Evolutionary conservation across 1,140 invertebrate species (phyloP).

Genomic region (Drosophila sp.): DNA sequence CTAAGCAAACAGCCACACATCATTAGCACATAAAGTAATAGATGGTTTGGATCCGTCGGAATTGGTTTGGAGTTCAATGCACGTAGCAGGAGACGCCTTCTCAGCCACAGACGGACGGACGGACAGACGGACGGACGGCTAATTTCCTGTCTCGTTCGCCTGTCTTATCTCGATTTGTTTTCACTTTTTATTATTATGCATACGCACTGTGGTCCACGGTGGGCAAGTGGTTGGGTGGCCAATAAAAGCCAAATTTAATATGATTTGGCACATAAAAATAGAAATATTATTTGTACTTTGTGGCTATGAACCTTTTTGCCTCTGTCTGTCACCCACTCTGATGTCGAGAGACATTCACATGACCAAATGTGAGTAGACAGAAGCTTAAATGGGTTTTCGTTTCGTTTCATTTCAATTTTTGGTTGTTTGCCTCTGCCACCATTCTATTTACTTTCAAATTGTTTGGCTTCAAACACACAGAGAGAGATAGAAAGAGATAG

Average conservation of each 20-base stretch:
- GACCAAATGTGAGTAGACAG: conserved; percentile 35
- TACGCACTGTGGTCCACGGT: conserved; percentile 53
- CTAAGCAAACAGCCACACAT: conserved; percentile 39
- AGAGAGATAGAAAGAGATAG: too few relatives aligned
- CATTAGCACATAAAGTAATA: conserved; percentile 38
- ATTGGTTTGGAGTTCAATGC: conserved; percentile 44
- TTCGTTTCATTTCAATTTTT: conserved; percentile 21
- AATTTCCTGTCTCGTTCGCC: conserved; percentile 75
- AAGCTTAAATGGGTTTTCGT: conserved; percentile 57
- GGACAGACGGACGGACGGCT: conserved; percentile 18
- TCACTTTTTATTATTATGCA: conserved; percentile 79
- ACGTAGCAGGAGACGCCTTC: conserved; percentile 43
- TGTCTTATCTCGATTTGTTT: conserved; percentile 69
- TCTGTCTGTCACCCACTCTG: conserved; percentile 11
- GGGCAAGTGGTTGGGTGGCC: conserved; percentile 25
- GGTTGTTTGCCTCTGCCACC: conserved; percentile 17
- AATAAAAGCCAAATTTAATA: conserved; percentile 77
- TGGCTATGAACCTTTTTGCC: conserved; percentile 46
- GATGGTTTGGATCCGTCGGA: neutral
- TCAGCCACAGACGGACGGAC: conserved; percentile 2
- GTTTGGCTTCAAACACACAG: conserved; percentile 15
- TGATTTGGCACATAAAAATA: conserved; percentile 78
- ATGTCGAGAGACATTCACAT: conserved; percentile 50
- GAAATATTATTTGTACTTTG: conserved; percentile 71
- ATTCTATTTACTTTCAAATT: conserved; percentile 44